A percentile compares a stretch with the other conserved stretches of the same genome.
Evolutionary conservation across 2,888 invertebrate species (phyloP).

Genomic region (Unio pictorum): DNA sequence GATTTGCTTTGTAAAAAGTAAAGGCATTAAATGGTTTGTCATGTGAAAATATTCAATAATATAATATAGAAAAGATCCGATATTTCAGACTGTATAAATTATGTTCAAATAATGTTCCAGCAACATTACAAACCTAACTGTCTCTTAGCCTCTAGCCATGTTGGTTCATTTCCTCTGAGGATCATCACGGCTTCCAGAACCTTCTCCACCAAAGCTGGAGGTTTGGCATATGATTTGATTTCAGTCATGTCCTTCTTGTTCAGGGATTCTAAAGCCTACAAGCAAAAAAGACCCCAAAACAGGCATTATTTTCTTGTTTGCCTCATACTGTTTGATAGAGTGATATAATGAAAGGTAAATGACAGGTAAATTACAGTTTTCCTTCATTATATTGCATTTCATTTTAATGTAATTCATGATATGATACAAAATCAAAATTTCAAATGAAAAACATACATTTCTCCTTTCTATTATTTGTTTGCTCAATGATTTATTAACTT

Average conservation of each 20-base stretch:
- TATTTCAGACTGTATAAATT: too few species aligned
- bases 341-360: background rate
- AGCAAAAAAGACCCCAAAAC: background rate
- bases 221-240: slow-evolving; percentile 90
- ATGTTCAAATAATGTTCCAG: too few species aligned
- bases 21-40: too few species aligned
- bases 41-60: too few species aligned
- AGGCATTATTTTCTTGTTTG: background rate
- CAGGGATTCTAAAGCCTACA: slow-evolving; percentile 65
- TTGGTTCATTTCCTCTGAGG: slow-evolving; percentile 83
- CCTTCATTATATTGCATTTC: too few species aligned
- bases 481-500: too few species aligned
- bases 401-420: too few species aligned
- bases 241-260: slow-evolving; percentile 79
- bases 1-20: too few species aligned
- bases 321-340: background rate
- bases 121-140: slow-evolving; percentile 77
- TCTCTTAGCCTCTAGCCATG: slow-evolving; percentile 90
- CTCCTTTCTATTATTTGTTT: too few species aligned
- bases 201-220: slow-evolving; percentile 90
- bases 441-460: too few species aligned
- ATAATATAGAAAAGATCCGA: too few species aligned
- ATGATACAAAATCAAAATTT: too few species aligned
- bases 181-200: slow-evolving; percentile 90
- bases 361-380: background rate